phyloP scores from a whole-genome alignment of 2,888 invertebrate species.

The Phyllotreta striolata region DNA sequence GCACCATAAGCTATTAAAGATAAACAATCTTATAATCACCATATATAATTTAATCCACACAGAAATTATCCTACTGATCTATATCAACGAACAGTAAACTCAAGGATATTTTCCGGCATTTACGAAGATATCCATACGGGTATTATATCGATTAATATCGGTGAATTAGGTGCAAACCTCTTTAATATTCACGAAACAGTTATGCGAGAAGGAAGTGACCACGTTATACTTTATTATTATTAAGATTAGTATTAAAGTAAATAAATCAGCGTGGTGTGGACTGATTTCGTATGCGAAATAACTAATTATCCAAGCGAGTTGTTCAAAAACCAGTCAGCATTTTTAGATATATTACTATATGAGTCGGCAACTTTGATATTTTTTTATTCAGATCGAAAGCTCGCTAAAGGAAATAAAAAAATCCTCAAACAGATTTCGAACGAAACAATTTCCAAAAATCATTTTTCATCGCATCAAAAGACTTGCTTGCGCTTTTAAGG shows the following conservation, averaged over 20 bases:
- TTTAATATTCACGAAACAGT: conserved; percentile 22
- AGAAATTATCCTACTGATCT: conserved; percentile 6
- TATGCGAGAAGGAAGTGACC: conserved; percentile 22
- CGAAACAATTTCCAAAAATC: too few relatives aligned
- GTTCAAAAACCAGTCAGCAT: background rate
- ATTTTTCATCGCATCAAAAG: too few relatives aligned
- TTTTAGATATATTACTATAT: too few relatives aligned
- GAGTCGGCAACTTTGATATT: too few relatives aligned
- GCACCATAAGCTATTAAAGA: too few relatives aligned
- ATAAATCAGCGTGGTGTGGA: conserved; percentile 14
- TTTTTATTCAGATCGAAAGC: too few relatives aligned
- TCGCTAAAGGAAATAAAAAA: too few relatives aligned
- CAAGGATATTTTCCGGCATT: conserved; percentile 12
- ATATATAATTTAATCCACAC: conserved; percentile 1
- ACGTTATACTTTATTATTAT: conserved; percentile 20
- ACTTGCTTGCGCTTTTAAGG: too few relatives aligned
- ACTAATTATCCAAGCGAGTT: background rate
- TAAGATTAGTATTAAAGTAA: conserved; percentile 11
- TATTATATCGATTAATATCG: conserved; percentile 21
- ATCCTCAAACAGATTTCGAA: too few relatives aligned
- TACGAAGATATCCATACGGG: conserved; percentile 10
- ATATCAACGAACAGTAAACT: background rate
- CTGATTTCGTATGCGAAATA: conserved; percentile 17
- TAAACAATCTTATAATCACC: too few relatives aligned
- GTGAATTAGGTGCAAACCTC: conserved; percentile 15